Base-by-base conservation (phyloP, 2,888 invertebrate species). In the Chymomyza caudatula region DNA sequence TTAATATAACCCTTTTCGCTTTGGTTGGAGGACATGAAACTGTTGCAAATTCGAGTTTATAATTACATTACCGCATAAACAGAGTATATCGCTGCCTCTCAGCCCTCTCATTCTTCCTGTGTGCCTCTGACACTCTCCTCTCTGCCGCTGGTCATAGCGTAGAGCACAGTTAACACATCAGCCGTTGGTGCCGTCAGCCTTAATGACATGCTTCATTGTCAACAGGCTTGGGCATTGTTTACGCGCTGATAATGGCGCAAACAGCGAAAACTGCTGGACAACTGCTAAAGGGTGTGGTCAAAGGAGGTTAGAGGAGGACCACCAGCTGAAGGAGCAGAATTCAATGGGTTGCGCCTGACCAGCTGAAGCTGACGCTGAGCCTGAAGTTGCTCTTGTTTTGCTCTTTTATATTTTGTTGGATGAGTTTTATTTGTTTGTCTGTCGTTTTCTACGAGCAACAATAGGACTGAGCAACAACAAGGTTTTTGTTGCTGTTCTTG, bases 181-280 rank as follows among this genome's bases (percentile, higher is more conserved):
- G 74, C 69, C 77, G 79, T 78, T 64, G 62, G 57, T 71, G 69
- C 65, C 79, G 77, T 69, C 68, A 63, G 53, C 64, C 73, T 79
- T 87, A 77, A 85, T 79, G 87, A 75, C 75, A 74, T 65, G 73
- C 69, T 67, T 72, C 77, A 83, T 75, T 85, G 86, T 87, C 85
- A 87, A 83, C 87, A 75, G 69, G 49, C 65, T 64, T 65, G 62
- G 59, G 19, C 82, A 84, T 75, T 86, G 84, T 86, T 79, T 77
- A 75, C 78, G 73, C 66, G 47, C 58, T 37, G 59, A 70, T 77
- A 77, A 77, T 78, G 73, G 70, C 64, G 69, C 63, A 57, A 63
- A 61, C 49, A 70, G 58, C 57, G 51, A 15, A 49, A 54, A 25
- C 60, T 49, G 17, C 19, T 11, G 17, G 51, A 20, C 17, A 51